These are phyloP conservation scores for Catalaphyllia jardinei DNA, from an alignment of 64 coral and sea anemone species.

Conservation along the genomic window DNA sequence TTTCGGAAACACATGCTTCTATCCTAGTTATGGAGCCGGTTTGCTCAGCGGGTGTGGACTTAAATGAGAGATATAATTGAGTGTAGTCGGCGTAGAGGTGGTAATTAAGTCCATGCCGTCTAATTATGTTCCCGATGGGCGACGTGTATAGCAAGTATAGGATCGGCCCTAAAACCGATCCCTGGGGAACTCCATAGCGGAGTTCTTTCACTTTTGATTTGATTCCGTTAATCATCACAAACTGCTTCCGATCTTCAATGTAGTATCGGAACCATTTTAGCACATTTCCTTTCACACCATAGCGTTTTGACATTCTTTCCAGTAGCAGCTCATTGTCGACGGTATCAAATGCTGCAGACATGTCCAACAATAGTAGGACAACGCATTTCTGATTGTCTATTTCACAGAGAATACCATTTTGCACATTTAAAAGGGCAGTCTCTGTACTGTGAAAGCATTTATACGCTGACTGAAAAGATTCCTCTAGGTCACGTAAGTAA, in stretches of 20 bases:
- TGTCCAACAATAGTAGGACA: not conserved
- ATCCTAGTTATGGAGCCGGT: constrained; percentile 19
- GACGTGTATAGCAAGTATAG: too few relatives aligned
- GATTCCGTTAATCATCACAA: constrained; percentile 8
- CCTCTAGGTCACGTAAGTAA: too few relatives aligned
- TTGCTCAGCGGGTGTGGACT: constrained; percentile 22
- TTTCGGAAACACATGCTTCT: constrained; percentile 28
- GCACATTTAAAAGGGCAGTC: constrained; percentile 2
- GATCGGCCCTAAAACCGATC: not conserved
- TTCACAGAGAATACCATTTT: not conserved
- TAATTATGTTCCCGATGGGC: too few relatives aligned
- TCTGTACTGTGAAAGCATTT: constrained; percentile 12
- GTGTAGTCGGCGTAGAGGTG: constrained; percentile 46
- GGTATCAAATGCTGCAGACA: not conserved
- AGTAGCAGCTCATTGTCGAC: constrained; percentile 7
- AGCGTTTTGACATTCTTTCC: not conserved
- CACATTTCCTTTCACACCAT: constrained; percentile 10
- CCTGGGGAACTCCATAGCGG: not conserved
- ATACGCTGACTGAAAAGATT: constrained; percentile 15
- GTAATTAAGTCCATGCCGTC: too few relatives aligned
- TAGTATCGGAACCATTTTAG: constrained; percentile 24
- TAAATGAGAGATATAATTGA: constrained; percentile 47
- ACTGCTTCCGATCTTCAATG: constrained; percentile 13
- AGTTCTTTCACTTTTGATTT: constrained; percentile 6
- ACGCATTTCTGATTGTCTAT: constrained; percentile 22